Evolutionary conservation across 2,113 vertebrate genomes (phyloP).

Genomic region (Corvus moneduloides): DNA sequence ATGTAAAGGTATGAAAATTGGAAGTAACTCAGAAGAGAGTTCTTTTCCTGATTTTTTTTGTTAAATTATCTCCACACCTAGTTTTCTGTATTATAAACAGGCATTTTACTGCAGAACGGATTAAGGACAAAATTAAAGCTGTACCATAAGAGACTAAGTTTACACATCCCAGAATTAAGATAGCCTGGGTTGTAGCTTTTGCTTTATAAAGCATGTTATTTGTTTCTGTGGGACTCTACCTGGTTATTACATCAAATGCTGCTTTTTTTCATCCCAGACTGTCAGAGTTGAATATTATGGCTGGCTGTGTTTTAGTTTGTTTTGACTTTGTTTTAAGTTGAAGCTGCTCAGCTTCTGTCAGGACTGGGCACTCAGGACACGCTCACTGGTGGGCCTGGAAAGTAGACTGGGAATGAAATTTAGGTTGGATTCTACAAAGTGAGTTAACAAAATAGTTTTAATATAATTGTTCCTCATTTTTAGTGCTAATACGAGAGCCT

Average conservation of each 20-base stretch:
- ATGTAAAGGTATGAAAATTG: neutral
- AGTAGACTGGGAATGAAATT: neutral
- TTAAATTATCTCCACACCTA: neutral
- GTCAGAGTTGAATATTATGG: neutral
- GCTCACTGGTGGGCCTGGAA: neutral
- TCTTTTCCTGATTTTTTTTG: neutral
- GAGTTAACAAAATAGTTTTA: neutral
- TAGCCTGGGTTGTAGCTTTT: neutral
- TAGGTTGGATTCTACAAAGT: neutral
- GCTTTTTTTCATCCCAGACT: neutral
- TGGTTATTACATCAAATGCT: neutral
- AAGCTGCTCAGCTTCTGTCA: neutral
- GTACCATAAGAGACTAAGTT: neutral
- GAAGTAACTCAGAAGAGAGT: neutral
- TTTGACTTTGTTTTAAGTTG: neutral
- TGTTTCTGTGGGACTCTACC: neutral
- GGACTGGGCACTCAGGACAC: neutral
- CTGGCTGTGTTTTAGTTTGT: neutral
- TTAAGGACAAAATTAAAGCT: neutral
- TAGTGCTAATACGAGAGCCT: neutral
- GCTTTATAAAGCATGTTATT: neutral
- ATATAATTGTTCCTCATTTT: neutral
- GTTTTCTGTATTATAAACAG: neutral
- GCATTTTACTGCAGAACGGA: neutral
- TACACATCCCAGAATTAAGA: neutral